Conservation (phyloP, 2,797 vertebrate genomes). For the Dermochelys coriacea region DNA sequence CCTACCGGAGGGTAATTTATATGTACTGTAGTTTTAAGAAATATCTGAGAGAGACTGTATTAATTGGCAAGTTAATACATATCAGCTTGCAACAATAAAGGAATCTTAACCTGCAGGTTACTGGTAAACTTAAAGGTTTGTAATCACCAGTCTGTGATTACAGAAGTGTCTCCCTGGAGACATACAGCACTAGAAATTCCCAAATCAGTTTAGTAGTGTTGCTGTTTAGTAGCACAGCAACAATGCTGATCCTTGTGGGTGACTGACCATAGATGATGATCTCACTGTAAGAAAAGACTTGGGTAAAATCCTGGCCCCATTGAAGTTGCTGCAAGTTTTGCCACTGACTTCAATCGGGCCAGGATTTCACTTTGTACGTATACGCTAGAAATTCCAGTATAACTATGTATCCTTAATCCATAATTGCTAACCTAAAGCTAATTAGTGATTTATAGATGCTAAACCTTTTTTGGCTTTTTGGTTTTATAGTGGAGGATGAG, state of each 20-base stretch:
- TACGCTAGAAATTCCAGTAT: neutral
- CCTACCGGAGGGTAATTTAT: neutral
- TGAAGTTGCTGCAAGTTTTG: neutral
- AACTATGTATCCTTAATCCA: neutral
- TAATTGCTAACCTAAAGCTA: neutral
- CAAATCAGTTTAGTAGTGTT: neutral
- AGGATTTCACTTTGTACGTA: neutral
- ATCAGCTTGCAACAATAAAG: too few relatives aligned
- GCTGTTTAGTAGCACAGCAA: neutral
- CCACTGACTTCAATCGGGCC: accelerated
- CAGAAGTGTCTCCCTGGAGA: neutral
- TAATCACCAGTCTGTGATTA: too few relatives aligned
- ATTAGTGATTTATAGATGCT: neutral
- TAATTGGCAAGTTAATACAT: neutral
- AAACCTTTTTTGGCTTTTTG: neutral
- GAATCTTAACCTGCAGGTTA: neutral
- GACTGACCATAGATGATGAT: neutral
- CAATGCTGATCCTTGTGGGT: neutral
- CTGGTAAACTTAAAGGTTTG: too few relatives aligned
- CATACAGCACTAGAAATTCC: neutral
- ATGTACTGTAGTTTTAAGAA: neutral
- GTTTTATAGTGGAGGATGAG: slow-evolving; percentile 70
- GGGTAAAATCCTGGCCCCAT: neutral
- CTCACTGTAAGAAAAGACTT: neutral
- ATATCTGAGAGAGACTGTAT: neutral